Evolutionary conservation across 2,888 invertebrate species (phyloP), one percentile per base, ranked within the genome.

Genomic region (Apamea anceps): DNA sequence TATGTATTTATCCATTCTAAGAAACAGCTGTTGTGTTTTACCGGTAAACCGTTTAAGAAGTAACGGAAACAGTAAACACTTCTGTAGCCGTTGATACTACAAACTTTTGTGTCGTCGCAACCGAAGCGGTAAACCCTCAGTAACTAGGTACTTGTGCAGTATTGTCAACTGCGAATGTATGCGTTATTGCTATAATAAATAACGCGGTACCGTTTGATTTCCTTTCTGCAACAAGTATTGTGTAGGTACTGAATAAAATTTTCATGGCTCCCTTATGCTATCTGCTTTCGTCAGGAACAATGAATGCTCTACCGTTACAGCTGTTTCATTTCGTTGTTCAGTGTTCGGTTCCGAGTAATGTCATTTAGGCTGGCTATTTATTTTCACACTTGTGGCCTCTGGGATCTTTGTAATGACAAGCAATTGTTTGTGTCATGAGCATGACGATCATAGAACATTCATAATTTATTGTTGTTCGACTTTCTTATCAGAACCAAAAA

Each of bases 201-300:
- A 75, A 51, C 1, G 81, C 84, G 81, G 84, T 85, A 28, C 48
- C 63, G 63, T 84, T 77, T 84, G 74, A 80, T 72, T 80, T 72
- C 57, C 48, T 76, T 66, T 66, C 51, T 32, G 62, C 57, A 32
- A 54, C 68, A 63, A 72, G 51, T 18, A 57, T 57, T 80, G 66
- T 18, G n/a, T 76, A 60, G 62, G 66, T 51, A 72, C 63, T 84
- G 42, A 77, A 80, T 85, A 83, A 32, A 71, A 68, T 65, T 72
- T 75, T 77, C 67, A 80, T 60, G 32, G 28, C 80, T 60, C 68
- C 79, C 65, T 73, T 51, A 63, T 25, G 37, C 37, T 71, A 66
- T 71, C 21, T 74, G 51, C 60, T 78, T 65, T 82, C 25, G 21
- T 70, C n/a, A n/a, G 8, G 37, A 66, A 57, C 51, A 78, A 28